Evolutionary conservation across 2,113 vertebrate genomes (phyloP), one percentile per base, ranked within the genome.

Genomic region (Cairina moschata): DNA sequence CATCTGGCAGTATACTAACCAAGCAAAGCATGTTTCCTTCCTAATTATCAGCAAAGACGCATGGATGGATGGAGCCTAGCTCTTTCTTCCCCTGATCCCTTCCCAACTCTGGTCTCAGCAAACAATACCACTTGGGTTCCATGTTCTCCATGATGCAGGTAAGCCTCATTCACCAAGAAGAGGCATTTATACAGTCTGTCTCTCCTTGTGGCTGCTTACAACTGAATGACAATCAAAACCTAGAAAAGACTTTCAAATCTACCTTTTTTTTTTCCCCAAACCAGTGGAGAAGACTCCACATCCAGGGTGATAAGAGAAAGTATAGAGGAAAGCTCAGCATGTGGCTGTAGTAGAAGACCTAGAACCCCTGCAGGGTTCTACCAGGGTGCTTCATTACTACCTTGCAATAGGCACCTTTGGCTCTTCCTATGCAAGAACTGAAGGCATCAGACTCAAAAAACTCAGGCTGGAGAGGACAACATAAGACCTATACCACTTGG

Each of bases 111-210:
- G 55, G 58, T 22, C 62, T 15, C 4, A 5, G 40, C 34, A 69
- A 85, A 34, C 18, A 83, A 16, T 13, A 44, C 15, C 38, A 56
- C 59, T 83, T 0, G 0, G 8, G 46, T 58, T 31, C 50, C 50
- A 58, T 0, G 0, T 48, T 29, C 14, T 16, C 54, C 17, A 29
- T 38, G 54, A 34, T 16, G 14, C 22, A 29, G 50, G 22, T 31
- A 83, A 77, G 28, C 16, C 50, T 60, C 32, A 42, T 38, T 52
- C 5, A 78, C 22, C 5, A 73, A 48, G 34, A 32, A 9, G 1
- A 59, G 10, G 29, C 44, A 83, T 38, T 32, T 65, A 60, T 42
- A 38, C 8, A 36, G 38, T 40, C 67, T 69, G 60, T 12, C 50
- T 54, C 36, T 88, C 34, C 42, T 60, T 31, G 50, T 18, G 54